Evolutionary conservation across 2,888 invertebrate genomes (phyloP).

Genomic region (Yponomeuta cagnagella): DNA sequence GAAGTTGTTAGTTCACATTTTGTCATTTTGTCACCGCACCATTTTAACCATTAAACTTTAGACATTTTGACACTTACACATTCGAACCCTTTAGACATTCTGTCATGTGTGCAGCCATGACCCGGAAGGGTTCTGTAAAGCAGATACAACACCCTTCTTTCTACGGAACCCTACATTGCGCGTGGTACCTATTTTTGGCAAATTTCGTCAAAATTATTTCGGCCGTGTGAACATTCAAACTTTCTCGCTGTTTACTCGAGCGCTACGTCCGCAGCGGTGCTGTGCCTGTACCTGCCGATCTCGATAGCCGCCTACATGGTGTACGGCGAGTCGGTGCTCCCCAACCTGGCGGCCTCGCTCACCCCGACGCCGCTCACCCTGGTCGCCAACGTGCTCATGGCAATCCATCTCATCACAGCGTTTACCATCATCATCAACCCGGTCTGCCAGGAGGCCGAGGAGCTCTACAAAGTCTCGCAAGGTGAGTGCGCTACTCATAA

Average conservation of each 20-base stretch:
- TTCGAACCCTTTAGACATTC: no score
- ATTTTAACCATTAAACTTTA: no score
- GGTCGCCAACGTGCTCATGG: conserved; percentile 78
- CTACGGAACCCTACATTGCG: no score
- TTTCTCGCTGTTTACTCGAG: neutral
- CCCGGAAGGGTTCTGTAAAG: no score
- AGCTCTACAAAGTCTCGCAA: conserved; percentile 76
- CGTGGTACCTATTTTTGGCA: no score
- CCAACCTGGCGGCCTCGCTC: conserved; percentile 77
- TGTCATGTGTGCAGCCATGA: no score
- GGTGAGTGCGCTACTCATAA: conserved; percentile 50
- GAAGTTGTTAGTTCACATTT: no score
- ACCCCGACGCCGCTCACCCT: conserved; percentile 70
- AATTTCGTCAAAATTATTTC: no score
- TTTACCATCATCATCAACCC: conserved; percentile 83
- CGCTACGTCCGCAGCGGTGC: conserved; percentile 58
- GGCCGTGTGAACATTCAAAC: neutral
- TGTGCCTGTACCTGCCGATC: conserved; percentile 76
- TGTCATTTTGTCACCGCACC: no score
- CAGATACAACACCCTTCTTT: no score
- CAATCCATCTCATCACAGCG: conserved; percentile 78
- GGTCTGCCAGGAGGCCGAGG: conserved; percentile 81
- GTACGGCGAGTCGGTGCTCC: conserved; percentile 75
- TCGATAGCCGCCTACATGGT: conserved; percentile 78
- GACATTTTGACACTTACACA: no score